Conservation (phyloP, 1,140 invertebrate genomes). For the Platorchestia sp. region DNA sequence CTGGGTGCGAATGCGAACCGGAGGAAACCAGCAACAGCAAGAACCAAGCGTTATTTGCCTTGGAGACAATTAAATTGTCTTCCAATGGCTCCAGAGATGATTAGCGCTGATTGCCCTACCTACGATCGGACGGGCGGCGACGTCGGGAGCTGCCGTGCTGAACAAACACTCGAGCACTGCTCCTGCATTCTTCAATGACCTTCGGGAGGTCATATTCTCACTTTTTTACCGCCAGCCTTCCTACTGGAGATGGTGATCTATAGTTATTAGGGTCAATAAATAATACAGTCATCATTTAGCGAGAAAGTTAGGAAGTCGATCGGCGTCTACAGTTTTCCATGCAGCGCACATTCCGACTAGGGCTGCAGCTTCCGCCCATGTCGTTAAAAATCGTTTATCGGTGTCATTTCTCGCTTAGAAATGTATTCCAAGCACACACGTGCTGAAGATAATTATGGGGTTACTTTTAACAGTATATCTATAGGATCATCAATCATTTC, state of each 20-base stretch:
- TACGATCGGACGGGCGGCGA: background rate
- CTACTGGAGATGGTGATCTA: background rate
- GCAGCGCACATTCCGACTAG: background rate
- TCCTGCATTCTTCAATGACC: background rate
- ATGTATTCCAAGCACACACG: background rate
- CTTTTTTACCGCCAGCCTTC: constrained; percentile 1
- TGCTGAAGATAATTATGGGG: background rate
- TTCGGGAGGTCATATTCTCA: constrained; percentile 26
- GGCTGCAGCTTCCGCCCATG: background rate
- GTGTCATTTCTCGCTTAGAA: background rate
- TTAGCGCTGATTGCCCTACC: constrained; percentile 10
- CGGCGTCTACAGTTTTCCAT: background rate
- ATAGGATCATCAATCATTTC: background rate
- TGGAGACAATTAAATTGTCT: constrained; percentile 15
- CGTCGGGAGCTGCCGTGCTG: background rate
- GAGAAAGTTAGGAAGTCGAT: constrained; percentile 7
- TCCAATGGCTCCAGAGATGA: constrained; percentile 19
- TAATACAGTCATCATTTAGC: background rate
- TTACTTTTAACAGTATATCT: background rate
- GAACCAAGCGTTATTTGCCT: constrained; percentile 8
- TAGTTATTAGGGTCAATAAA: constrained; percentile 22
- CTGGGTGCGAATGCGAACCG: background rate
- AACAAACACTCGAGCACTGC: background rate
- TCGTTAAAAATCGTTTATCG: background rate
- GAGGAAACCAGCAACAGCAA: background rate